phyloP scores from a whole-genome alignment of 2,113 vertebrate genomes.

The Hemicordylus capensis region DNA sequence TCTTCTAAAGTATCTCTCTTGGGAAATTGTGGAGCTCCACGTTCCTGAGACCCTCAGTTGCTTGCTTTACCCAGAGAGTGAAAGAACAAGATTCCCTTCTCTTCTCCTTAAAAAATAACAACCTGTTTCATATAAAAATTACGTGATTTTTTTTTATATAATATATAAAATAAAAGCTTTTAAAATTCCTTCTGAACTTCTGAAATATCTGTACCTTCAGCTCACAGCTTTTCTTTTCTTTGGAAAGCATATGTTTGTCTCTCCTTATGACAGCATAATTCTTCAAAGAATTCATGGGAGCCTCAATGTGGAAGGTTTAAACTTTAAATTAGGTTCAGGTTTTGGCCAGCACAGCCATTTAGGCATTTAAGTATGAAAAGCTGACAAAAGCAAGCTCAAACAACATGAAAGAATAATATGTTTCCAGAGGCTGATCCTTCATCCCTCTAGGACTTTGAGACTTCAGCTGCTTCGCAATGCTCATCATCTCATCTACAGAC shows the following conservation, averaged over 20 bases:
- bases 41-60: neutral
- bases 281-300: constrained; percentile 39
- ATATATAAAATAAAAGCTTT: neutral
- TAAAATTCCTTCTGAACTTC: constrained; percentile 17
- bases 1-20: no score
- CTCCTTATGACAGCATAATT: constrained; percentile 21
- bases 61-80: neutral
- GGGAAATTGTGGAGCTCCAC: no score
- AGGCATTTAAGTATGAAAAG: constrained; percentile 49
- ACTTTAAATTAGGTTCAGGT: constrained; percentile 48
- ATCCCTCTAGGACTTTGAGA: constrained; percentile 24
- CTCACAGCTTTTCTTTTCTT: accelerated
- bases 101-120: no score
- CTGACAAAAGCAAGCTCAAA: constrained; percentile 49
- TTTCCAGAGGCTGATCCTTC: constrained; percentile 42
- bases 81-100: neutral
- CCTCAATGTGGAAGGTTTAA: constrained; percentile 30
- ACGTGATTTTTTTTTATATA: neutral
- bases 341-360: constrained; percentile 39
- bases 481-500: constrained; percentile 28
- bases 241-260: neutral
- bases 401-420: constrained; percentile 42
- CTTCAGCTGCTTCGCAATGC: constrained; percentile 18
- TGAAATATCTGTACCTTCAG: neutral
- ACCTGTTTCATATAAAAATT: neutral